Conservation (phyloP, 2,113 vertebrate genomes). For the Poeciliopsis turrubarensis region DNA sequence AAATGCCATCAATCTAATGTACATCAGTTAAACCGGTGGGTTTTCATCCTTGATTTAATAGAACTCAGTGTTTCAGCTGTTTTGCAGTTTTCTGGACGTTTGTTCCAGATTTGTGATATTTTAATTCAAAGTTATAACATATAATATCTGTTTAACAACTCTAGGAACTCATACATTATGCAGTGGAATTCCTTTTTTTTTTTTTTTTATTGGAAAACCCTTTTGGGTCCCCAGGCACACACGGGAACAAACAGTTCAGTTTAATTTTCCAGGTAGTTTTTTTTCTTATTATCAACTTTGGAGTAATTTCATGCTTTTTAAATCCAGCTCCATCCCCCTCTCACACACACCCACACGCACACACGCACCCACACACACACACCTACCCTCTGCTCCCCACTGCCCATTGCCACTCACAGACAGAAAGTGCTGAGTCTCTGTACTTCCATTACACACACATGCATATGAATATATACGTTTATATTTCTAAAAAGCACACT, state of each 20-base stretch:
- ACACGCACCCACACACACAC: too few relatives aligned
- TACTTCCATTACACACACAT: constrained; percentile 25
- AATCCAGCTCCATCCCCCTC: constrained; percentile 54
- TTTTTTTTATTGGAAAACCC: constrained; percentile 58
- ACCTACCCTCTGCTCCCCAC: neutral
- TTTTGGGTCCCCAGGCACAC: constrained; percentile 29
- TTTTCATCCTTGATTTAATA: too few relatives aligned
- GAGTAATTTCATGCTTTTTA: constrained; percentile 80
- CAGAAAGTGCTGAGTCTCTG: constrained; percentile 37
- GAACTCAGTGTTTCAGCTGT: too few relatives aligned
- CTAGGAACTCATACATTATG: constrained; percentile 26
- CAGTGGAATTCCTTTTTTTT: constrained; percentile 42
- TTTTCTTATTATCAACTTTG: constrained; percentile 66
- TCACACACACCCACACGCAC: neutral
- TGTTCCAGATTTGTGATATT: too few relatives aligned
- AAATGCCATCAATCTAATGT: too few relatives aligned
- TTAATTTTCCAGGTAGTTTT: constrained; percentile 77
- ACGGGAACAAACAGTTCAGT: constrained; percentile 30
- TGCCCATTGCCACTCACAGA: constrained; percentile 36
- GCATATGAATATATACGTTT: neutral
- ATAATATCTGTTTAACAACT: neutral
- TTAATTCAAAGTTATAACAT: neutral
- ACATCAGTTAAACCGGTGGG: too few relatives aligned
- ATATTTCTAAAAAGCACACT: constrained; percentile 5
- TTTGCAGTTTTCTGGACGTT: too few relatives aligned